Evolutionary conservation across 1,140 invertebrate genomes (phyloP).

Genomic region (Drosophila guanche): DNA sequence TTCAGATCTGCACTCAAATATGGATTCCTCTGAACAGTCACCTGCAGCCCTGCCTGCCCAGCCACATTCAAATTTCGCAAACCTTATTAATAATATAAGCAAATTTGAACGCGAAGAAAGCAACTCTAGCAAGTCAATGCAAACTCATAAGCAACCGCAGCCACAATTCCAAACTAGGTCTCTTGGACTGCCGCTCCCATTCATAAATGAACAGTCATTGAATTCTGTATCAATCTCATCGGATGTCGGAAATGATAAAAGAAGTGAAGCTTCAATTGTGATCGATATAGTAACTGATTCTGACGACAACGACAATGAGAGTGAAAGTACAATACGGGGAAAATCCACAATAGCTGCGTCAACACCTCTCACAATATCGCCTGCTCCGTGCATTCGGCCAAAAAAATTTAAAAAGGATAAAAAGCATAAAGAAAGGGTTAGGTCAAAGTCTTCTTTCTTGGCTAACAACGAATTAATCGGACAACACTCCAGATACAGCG

Average conservation of each 20-base stretch:
- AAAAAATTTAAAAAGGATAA: conserved; percentile 74
- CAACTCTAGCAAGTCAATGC: conserved; percentile 12
- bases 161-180: background rate
- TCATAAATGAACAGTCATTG: conserved; percentile 49
- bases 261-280: conserved; percentile 54
- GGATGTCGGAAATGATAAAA: conserved; percentile 65
- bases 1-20: conserved; percentile 31
- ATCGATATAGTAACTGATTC: conserved; percentile 79
- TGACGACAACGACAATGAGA: conserved; percentile 57
- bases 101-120: conserved; percentile 32
- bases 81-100: conserved; percentile 46
- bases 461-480: conserved; percentile 19
- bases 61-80: conserved; percentile 55
- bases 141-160: background rate
- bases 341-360: conserved; percentile 6
- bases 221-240: conserved; percentile 54
- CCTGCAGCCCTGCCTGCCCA: conserved; percentile 1
- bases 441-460: conserved; percentile 8
- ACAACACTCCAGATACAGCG: conserved; percentile 20
- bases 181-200: background rate
- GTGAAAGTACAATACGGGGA: conserved; percentile 2
- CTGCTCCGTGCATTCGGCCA: conserved; percentile 14
- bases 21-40: conserved; percentile 25
- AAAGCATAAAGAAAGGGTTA: conserved; percentile 49
- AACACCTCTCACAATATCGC: conserved; percentile 13